These are phyloP conservation scores for Ellobium chinense DNA, from an alignment of 2,888 invertebrate species.

Conservation along the genomic window DNA sequence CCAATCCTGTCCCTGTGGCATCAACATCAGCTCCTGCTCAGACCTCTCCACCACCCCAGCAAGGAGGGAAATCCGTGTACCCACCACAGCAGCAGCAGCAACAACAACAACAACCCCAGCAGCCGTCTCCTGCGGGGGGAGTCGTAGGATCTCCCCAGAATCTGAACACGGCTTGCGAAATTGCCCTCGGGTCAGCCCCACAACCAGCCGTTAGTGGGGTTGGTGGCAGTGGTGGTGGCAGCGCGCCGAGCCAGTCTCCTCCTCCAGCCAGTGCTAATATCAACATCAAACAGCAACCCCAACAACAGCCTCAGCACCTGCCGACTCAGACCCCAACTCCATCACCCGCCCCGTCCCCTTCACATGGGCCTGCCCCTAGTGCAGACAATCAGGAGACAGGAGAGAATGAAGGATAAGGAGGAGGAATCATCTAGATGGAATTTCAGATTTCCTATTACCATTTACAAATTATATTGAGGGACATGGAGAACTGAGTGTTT, in stretches of 20 bases:
- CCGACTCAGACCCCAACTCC: constrained; percentile 34
- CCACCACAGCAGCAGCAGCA: neutral
- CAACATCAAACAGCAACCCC: constrained; percentile 20
- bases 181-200: neutral
- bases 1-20: neutral
- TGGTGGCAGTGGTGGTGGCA: no score
- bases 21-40: constrained; percentile 12
- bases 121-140: neutral
- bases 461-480: no score
- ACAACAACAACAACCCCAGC: constrained; percentile 20
- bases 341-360: constrained; percentile 36
- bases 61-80: no score
- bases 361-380: neutral
- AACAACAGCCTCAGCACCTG: neutral
- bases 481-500: no score
- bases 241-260: constrained; percentile 5
- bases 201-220: neutral
- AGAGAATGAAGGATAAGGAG: constrained; percentile 23
- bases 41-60: constrained; percentile 16
- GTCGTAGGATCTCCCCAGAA: constrained; percentile 10
- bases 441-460: no score
- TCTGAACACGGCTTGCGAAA: neutral
- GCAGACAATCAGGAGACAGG: constrained; percentile 38
- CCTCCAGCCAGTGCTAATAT: constrained; percentile 18
- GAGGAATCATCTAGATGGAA: neutral